Conservation (phyloP, 2,888 invertebrate genomes). For the Eupithecia pulchellata region DNA sequence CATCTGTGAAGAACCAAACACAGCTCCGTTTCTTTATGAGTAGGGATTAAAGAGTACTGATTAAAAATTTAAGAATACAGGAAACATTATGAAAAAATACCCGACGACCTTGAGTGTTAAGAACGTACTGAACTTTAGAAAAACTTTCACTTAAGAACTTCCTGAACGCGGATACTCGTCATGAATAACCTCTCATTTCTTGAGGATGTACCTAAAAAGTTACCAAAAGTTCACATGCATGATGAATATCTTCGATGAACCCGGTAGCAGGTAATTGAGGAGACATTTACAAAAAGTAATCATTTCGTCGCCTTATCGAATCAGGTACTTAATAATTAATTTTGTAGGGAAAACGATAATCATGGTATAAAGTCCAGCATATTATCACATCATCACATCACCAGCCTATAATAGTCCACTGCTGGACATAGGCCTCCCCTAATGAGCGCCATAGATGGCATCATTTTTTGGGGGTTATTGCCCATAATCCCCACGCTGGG, state of each 20-base stretch:
- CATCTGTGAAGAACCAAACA: not conserved
- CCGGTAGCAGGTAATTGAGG: slow-evolving; percentile 24
- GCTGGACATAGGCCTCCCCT: too few species aligned
- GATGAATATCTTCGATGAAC: slow-evolving; percentile 20
- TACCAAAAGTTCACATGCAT: slow-evolving; percentile 14
- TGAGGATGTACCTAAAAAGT: slow-evolving; percentile 31
- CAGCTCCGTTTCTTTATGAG: not conserved
- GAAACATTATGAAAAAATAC: slow-evolving; percentile 36
- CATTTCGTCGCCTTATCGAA: not conserved
- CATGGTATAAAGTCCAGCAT: not conserved
- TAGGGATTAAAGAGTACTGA: slow-evolving; percentile 2
- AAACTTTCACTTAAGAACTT: slow-evolving; percentile 38
- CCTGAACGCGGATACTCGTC: slow-evolving; percentile 42
- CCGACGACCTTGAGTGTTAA: slow-evolving; percentile 25
- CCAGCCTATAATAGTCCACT: too few species aligned
- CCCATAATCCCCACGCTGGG: too few species aligned
- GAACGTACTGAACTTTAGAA: slow-evolving; percentile 31
- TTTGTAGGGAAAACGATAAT: not conserved
- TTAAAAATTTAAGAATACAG: slow-evolving; percentile 27
- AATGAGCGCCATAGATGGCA: too few species aligned
- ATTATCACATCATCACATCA: too few species aligned
- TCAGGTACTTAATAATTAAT: not conserved
- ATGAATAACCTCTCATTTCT: slow-evolving; percentile 37
- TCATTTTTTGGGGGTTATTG: too few species aligned
- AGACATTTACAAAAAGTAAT: slow-evolving; percentile 16